Conservation (phyloP, 2,113 vertebrate genomes). For the crab-eating macaque (Macaca fascicularis) region T2T-MFA8v1.1 NC_088379.1:15609501-15610000, state of each 20-base stretch:
- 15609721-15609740: not conserved
- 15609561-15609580: not conserved
- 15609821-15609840: constrained; percentile 16
- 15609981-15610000: no score
- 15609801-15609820: not conserved
- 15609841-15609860: not conserved
- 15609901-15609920: not conserved
- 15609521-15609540: not conserved
- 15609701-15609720: not conserved
- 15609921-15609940: not conserved
- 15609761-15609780: not conserved
- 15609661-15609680: not conserved
- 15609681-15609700: not conserved
- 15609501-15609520: not conserved
- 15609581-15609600: not conserved
- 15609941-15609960: not conserved
- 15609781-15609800: not conserved
- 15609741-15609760: not conserved
- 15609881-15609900: not conserved
- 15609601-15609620: not conserved
- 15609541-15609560: not conserved
- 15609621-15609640: not conserved
- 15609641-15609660: not conserved
- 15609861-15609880: not conserved
- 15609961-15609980: not conserved